Conservation (phyloP, 2,888 invertebrate species). For the Coelopa pilipes region DNA sequence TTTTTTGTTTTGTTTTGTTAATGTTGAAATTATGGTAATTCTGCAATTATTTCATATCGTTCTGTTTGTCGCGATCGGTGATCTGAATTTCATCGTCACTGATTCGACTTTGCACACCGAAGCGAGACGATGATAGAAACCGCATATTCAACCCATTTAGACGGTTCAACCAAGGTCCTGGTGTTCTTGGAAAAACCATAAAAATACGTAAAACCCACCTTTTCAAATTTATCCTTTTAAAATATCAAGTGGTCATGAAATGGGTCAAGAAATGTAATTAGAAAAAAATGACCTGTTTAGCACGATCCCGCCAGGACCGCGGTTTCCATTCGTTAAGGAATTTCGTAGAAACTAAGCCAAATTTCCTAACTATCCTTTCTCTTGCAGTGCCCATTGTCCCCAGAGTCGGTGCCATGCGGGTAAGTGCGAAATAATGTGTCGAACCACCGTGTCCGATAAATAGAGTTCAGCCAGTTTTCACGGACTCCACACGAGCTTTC, state of each 20-base stretch:
- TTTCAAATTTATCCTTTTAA: too few relatives aligned
- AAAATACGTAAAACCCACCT: too few relatives aligned
- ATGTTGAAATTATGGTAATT: background rate
- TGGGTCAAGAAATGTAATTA: too few relatives aligned
- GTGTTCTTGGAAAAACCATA: too few relatives aligned
- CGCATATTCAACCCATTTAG: background rate
- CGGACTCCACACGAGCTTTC: background rate
- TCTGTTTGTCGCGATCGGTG: slow-evolving; percentile 1
- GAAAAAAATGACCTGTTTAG: too few relatives aligned
- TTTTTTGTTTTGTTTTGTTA: background rate
- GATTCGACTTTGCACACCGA: slow-evolving; percentile 7
- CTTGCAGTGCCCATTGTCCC: background rate
- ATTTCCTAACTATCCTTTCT: background rate
- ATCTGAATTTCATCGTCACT: slow-evolving; percentile 4
- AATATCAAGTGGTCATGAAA: too few relatives aligned
- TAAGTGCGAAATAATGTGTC: background rate
- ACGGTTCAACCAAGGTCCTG: background rate
- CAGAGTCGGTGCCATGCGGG: background rate
- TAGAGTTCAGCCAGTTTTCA: background rate
- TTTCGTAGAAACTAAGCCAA: background rate
- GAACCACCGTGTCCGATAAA: background rate
- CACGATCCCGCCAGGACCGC: too few relatives aligned
- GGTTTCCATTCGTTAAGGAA: too few relatives aligned
- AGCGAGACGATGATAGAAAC: background rate
- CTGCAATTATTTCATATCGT: slow-evolving; percentile 25